phyloP scores from a whole-genome alignment of 2,113 vertebrate genomes.

The Fulmarus glacialis region DNA sequence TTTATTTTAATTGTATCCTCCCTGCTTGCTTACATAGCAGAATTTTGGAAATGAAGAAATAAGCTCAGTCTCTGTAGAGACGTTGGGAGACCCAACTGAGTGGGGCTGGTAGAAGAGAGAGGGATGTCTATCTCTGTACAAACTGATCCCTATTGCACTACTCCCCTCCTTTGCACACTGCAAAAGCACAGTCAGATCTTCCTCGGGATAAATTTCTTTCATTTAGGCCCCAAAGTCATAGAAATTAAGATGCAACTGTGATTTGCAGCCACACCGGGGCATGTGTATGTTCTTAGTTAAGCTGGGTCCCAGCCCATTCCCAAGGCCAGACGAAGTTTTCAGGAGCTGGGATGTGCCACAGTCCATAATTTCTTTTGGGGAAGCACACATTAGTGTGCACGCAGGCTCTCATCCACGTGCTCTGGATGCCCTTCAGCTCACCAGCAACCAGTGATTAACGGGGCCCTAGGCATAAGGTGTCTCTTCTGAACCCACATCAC shows the following conservation, averaged over 20 bases:
- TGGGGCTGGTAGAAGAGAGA: not conserved
- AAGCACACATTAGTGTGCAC: accelerated
- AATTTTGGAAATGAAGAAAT: not conserved
- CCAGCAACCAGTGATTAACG: not conserved
- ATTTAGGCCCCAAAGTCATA: not conserved
- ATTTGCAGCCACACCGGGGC: accelerated
- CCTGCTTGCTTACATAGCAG: not conserved
- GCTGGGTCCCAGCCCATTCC: not conserved
- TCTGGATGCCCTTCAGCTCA: not conserved
- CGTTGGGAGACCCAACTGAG: not conserved
- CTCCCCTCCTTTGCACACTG: not conserved
- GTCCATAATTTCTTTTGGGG: not conserved
- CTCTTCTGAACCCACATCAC: not conserved
- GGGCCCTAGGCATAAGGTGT: accelerated
- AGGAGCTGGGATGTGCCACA: not conserved
- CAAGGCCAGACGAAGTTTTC: not conserved
- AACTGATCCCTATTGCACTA: not conserved
- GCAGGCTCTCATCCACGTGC: not conserved
- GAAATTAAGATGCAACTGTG: not conserved
- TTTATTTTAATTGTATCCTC: not conserved
- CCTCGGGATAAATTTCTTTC: not conserved
- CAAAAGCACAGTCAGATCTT: not conserved
- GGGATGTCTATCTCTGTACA: not conserved
- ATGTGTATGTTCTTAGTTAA: not conserved
- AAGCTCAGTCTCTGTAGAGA: not conserved